These are phyloP conservation scores for Dolichotis patagonum DNA, from an alignment of 2,113 vertebrate genomes.

Conservation along the genomic window DNA sequence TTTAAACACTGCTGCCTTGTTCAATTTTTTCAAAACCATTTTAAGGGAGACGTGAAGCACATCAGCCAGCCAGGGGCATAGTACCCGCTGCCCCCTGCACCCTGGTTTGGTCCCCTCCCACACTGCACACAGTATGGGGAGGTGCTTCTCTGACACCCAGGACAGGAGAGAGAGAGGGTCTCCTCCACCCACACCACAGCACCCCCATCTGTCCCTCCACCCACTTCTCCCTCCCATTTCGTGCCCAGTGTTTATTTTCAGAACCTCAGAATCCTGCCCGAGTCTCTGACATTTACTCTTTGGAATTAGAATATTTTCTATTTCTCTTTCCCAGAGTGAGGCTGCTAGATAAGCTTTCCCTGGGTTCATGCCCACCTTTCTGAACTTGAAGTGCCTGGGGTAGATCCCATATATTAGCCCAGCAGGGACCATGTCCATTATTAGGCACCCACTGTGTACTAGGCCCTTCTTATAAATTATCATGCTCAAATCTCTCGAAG, in stretches of 20 bases:
- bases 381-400: neutral
- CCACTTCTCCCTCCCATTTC: neutral
- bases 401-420: neutral
- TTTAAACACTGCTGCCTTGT: neutral
- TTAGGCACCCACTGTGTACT: neutral
- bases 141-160: neutral
- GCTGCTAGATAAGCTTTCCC: conserved; percentile 35
- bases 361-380: neutral
- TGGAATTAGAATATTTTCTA: conserved; percentile 59
- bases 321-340: conserved; percentile 50
- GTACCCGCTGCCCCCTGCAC: accelerated
- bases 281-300: conserved; percentile 77
- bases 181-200: neutral
- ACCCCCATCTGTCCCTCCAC: neutral
- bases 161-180: neutral
- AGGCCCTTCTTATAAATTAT: neutral
- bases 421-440: neutral
- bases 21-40: neutral
- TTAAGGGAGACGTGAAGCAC: neutral
- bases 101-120: neutral
- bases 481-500: neutral
- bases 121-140: no score
- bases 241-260: conserved; percentile 46
- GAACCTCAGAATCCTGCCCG: conserved; percentile 54
- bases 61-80: no score